A percentile compares a stretch with the other conserved stretches of the same genome.
These are phyloP conservation scores for Drosophila melanica DNA, from an alignment of 1,140 invertebrate species.

Conservation along the genomic window DNA sequence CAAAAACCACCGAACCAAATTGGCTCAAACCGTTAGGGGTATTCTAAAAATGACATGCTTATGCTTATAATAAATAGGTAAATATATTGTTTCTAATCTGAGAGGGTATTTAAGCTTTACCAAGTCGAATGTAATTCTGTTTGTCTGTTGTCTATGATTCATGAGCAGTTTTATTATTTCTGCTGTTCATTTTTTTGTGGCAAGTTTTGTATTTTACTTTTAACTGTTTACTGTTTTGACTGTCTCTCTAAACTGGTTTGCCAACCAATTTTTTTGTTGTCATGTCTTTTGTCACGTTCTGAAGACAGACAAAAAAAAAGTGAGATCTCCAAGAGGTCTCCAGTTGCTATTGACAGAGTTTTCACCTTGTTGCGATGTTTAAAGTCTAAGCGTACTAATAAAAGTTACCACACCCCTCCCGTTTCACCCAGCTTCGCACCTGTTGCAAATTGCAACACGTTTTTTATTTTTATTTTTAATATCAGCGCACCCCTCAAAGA, in stretches of 20 bases:
- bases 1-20: too few species aligned
- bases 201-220: conserved; percentile 19
- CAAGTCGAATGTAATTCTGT: background rate
- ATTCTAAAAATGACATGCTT: too few species aligned
- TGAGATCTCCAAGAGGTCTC: conserved; percentile 67
- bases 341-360: conserved; percentile 35
- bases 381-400: background rate
- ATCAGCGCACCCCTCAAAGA: conserved; percentile 12
- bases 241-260: conserved; percentile 69
- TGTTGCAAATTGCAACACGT: conserved; percentile 60
- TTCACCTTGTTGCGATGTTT: conserved; percentile 39
- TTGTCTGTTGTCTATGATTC: conserved; percentile 59
- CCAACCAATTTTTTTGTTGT: conserved; percentile 47
- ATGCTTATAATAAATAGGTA: too few species aligned
- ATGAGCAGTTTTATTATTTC: conserved; percentile 48
- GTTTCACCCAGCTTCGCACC: conserved; percentile 17
- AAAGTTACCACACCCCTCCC: background rate
- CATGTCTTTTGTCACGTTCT: conserved; percentile 73
- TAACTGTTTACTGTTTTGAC: conserved; percentile 20
- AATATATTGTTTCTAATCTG: background rate
- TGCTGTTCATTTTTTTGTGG: conserved; percentile 2
- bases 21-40: too few species aligned
- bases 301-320: conserved; percentile 55
- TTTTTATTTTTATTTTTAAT: conserved; percentile 3
- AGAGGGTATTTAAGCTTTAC: background rate